phyloP scores from a whole-genome alignment of 2,113 vertebrate genomes.

The Manacus vitellinus region DNA sequence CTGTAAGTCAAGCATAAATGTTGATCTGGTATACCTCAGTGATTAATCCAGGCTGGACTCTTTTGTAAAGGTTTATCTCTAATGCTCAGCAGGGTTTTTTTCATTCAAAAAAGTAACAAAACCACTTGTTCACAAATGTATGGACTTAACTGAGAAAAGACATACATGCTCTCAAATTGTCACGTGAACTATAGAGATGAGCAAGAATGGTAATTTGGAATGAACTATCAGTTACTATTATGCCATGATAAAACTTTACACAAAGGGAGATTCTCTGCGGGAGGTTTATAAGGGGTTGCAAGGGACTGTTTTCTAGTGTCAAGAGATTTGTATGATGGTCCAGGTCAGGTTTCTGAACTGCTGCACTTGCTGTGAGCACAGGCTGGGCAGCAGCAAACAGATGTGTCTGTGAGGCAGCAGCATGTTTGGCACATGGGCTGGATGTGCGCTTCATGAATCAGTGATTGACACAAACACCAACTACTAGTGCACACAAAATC shows the following conservation, averaged over 20 bases:
- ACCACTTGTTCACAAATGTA: not conserved
- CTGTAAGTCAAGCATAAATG: not conserved
- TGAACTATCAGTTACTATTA: not conserved
- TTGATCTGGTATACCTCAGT: not conserved
- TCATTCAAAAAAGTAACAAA: not conserved
- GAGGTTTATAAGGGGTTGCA: not conserved
- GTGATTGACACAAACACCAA: not conserved
- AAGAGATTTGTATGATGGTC: not conserved
- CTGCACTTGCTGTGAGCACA: not conserved
- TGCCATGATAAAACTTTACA: not conserved
- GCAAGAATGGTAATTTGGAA: not conserved
- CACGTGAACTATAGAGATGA: not conserved
- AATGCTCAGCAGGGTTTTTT: not conserved
- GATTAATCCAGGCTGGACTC: not conserved
- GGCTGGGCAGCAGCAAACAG: not conserved
- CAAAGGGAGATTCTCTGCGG: not conserved
- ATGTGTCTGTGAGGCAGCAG: not conserved
- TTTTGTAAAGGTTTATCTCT: not conserved
- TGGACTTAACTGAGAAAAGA: not conserved
- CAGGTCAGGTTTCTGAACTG: not conserved
- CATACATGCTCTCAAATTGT: not conserved
- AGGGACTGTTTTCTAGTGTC: not conserved
- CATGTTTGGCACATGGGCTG: accelerated
- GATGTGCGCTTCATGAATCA: not conserved
- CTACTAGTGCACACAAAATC: not conserved